A percentile compares a stretch with the other conserved stretches of the same genome.
Evolutionary conservation across 2,888 invertebrate species (phyloP).

Genomic region (Drepana falcataria): DNA sequence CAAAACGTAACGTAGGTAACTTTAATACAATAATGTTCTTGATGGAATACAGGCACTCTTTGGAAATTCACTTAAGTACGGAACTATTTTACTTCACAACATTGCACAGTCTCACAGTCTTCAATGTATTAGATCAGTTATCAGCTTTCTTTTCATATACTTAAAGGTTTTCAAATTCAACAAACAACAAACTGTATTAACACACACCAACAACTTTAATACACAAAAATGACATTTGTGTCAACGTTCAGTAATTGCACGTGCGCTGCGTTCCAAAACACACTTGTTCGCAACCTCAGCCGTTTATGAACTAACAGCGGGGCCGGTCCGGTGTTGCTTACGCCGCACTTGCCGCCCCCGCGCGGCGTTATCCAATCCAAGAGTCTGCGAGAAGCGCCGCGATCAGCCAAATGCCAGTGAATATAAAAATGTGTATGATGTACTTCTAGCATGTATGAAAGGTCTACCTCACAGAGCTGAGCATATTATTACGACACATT

Average conservation of each 20-base stretch:
- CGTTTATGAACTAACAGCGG: conserved; percentile 53
- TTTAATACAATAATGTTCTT: neutral
- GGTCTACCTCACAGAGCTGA: too few species aligned
- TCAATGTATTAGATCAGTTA: neutral
- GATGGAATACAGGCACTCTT: too few species aligned
- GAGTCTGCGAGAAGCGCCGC: conserved; percentile 8
- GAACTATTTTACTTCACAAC: conserved; percentile 10
- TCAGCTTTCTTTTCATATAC: too few species aligned
- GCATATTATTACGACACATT: too few species aligned
- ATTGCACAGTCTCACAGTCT: conserved; percentile 15
- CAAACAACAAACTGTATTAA: neutral
- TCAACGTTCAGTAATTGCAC: conserved; percentile 38
- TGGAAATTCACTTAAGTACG: conserved; percentile 17
- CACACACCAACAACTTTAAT: neutral
- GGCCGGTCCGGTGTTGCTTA: too few species aligned
- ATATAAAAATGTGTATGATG: too few species aligned
- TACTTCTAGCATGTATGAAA: too few species aligned
- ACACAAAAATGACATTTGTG: conserved; percentile 43
- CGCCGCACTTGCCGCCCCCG: conserved; percentile 25
- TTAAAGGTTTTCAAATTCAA: neutral
- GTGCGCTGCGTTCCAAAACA: conserved; percentile 49
- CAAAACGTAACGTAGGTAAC: neutral
- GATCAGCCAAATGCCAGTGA: neutral
- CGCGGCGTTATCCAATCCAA: conserved; percentile 16
- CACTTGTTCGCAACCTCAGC: conserved; percentile 47